Base-by-base conservation (phyloP, 1,140 invertebrate genomes). In the Whitmania pigra region DNA sequence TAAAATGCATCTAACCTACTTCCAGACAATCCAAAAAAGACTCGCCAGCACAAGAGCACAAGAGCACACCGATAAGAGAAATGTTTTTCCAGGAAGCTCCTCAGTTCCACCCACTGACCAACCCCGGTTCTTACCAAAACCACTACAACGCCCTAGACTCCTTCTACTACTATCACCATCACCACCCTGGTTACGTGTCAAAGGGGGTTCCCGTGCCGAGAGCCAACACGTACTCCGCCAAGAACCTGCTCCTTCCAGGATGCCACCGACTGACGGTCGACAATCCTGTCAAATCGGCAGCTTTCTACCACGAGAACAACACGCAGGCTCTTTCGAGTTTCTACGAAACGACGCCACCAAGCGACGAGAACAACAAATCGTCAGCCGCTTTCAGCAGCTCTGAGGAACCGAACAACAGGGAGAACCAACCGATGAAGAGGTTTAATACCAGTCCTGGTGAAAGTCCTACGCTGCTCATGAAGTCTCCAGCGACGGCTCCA, bases 111-210 rank as follows among this genome's bases (percentile, higher is more conserved):
- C 29, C 29, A 13, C 57, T 31, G 29, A 63, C 57, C 57, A 22
- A 17, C 57, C 57, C 57, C 57, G 11, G 29, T 31, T 25, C 57
- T 13, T 25, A 22, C 57, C 29, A 13, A 7, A 22, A 22, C 57
- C 57, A 63, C 57, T 63, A 63, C 15, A 63, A 63, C 57, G 22
- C 57, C 6, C 22, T 63, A 11, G 57, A 63, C 57, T 31, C 57
- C 1, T 25, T 63, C 57, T 25, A 63, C 57, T 63, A 63, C 57
- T 63, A 63, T 31, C 22, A 63, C 15, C 57, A 63, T 20, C 57
- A 63, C 57, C 22, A 63, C 20, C 29, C 22, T 20, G 57, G 57
- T 20, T 31, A 63, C 57, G 29, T 22, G 22, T 63, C 57, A 11
- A 63, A 63, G 22, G 43, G 43, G 11, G 15, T 49, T 15, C 43